These are phyloP conservation scores for Cotesia congregata DNA, from an alignment of 2,888 invertebrate species.

Conservation along the genomic window DNA sequence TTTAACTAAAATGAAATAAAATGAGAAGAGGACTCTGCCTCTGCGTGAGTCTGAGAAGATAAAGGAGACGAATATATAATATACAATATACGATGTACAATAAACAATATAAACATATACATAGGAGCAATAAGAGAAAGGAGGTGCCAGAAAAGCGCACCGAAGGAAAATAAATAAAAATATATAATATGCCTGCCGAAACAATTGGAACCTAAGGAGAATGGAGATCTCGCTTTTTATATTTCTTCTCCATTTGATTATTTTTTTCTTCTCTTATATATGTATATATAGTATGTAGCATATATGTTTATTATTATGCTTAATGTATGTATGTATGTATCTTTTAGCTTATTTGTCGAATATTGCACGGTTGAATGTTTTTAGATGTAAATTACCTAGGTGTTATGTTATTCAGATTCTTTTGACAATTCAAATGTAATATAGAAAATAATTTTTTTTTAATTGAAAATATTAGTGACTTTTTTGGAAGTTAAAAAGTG, in stretches of 20 bases:
- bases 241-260: slow-evolving; percentile 51
- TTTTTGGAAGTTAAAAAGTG: no score
- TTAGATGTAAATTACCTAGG: no score
- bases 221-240: slow-evolving; percentile 65
- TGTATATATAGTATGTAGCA: slow-evolving; percentile 16
- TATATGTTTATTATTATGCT: slow-evolving; percentile 24
- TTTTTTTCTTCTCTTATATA: slow-evolving; percentile 42
- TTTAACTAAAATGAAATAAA: slow-evolving; percentile 24
- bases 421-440: no score
- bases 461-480: no score
- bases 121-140: slow-evolving; percentile 27
- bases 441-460: no score
- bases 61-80: background rate
- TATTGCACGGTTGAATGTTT: no score
- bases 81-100: slow-evolving; percentile 16
- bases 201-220: slow-evolving; percentile 65
- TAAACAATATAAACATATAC: slow-evolving; percentile 22
- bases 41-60: background rate
- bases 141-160: slow-evolving; percentile 51
- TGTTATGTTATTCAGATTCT: no score
- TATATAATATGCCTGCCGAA: slow-evolving; percentile 62
- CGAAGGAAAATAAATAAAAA: slow-evolving; percentile 66
- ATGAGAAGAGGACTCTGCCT: slow-evolving; percentile 34
- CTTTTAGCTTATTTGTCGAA: no score
- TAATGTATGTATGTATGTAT: background rate